phyloP scores from a whole-genome alignment of 2,797 vertebrate species.

The Artibeus jamaicensis region DNA sequence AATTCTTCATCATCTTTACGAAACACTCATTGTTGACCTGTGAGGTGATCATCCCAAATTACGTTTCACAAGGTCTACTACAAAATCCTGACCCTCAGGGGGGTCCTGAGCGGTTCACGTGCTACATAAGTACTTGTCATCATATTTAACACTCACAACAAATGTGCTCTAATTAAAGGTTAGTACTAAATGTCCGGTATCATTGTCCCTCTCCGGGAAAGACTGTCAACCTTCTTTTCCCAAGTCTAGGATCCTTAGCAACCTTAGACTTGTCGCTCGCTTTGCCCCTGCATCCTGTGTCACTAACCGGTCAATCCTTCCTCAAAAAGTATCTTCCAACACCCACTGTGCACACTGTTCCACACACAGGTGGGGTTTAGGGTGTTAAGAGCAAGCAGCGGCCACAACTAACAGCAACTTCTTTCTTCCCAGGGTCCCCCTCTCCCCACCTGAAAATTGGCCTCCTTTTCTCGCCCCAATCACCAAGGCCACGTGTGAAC shows the following conservation, averaged over 20 bases:
- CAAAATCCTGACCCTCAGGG: not conserved
- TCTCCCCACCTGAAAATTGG: not conserved
- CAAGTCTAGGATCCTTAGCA: rapidly evolving
- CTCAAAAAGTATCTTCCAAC: not conserved
- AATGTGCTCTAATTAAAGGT: not conserved
- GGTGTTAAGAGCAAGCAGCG: not conserved
- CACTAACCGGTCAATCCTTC: not conserved
- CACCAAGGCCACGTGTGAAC: not conserved
- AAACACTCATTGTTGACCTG: not conserved
- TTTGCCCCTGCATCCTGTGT: rapidly evolving
- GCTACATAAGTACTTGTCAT: rapidly evolving
- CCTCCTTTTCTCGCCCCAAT: not conserved
- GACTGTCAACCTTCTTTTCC: not conserved
- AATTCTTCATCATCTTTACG: not conserved
- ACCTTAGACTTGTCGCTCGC: not conserved
- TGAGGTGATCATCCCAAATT: not conserved
- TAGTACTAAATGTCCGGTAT: not conserved
- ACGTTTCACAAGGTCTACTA: not conserved
- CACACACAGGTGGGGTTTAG: rapidly evolving
- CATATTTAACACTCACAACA: not conserved
- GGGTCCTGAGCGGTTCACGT: not conserved
- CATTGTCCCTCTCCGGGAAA: not conserved
- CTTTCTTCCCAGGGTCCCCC: not conserved
- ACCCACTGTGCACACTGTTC: not conserved
- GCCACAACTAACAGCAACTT: not conserved